Base-by-base conservation (phyloP, 2,113 vertebrate genomes). In the Notothenia rossii region DNA sequence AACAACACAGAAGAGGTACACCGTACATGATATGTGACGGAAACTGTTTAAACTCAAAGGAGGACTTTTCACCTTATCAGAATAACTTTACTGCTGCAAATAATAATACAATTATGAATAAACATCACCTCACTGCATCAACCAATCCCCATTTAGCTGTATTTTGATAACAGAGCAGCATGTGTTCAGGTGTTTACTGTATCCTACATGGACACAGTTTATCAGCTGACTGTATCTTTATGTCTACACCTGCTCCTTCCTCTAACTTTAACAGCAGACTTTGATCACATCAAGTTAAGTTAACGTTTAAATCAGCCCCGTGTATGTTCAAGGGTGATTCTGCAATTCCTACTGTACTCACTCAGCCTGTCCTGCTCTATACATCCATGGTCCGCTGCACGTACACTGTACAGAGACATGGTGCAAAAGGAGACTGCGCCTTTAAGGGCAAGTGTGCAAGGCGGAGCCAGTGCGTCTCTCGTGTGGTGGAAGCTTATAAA, bases 391-490 rank as follows among this genome's bases (percentile, higher is more conserved):
- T 29, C 29, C 22, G 20, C 36, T 50, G 73, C 61, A 54, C 67
- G 68, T 67, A 67, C 45, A 18, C 49, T 72, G 65, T 50, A 66
- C 15, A 22, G 40, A 22, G 40, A 18, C 43, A 7, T 1, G 20
- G 1, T 5, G 50, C 18, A 64, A 49, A 72, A 0, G 50, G 50
- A 18, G 6, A 22, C 89, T 93, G 89, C 25, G 72, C 67, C 90
- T 94, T 93, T 94, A 93, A 93, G 93, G 15, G 89, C 83, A 80
- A 86, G 88, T 86, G 82, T 69, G 78, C 14, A 5, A 55, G 91
- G 93, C 79, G 93, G 91, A 81, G 89, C 67, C 80, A n/a, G 65
- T 0, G 45, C 46, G 22, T 55, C 64, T 73, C 55, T 25, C 29
- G 68, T 60, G 72, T 20, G 69, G 46, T 59, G 58, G 72, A 8